Conservation (phyloP, 2,888 invertebrate genomes). For the Diarsia dahlii region DNA sequence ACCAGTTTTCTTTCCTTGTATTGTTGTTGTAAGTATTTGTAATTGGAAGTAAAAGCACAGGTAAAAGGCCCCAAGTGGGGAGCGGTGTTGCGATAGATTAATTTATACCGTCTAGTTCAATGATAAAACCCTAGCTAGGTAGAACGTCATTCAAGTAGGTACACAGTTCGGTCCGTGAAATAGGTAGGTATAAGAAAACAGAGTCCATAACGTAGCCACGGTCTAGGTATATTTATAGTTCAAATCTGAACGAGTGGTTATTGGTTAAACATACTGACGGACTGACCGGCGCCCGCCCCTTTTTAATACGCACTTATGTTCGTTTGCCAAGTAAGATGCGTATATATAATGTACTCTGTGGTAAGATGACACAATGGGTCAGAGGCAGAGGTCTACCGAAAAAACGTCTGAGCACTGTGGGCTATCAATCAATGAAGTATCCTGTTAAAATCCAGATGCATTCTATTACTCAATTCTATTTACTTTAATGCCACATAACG, state of each 20-base stretch:
- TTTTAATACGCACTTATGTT: neutral
- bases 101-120: neutral
- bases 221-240: neutral
- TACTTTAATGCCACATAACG: neutral
- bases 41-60: too few relatives aligned
- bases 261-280: neutral
- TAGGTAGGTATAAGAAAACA: neutral
- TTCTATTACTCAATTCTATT: neutral
- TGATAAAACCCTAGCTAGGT: neutral
- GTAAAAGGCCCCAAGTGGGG: neutral
- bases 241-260: neutral
- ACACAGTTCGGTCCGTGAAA: neutral
- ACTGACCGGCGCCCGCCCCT: neutral
- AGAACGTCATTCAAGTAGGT: too few relatives aligned
- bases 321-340: neutral
- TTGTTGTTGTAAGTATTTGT: neutral
- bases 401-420: neutral
- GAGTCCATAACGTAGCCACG: neutral
- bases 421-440: neutral
- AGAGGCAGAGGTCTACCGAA: neutral
- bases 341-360: too few relatives aligned
- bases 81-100: neutral
- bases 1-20: neutral
- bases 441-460: neutral
- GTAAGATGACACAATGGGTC: neutral